Conservation (phyloP, 2,888 invertebrate genomes). For the Plebejus argus region DNA sequence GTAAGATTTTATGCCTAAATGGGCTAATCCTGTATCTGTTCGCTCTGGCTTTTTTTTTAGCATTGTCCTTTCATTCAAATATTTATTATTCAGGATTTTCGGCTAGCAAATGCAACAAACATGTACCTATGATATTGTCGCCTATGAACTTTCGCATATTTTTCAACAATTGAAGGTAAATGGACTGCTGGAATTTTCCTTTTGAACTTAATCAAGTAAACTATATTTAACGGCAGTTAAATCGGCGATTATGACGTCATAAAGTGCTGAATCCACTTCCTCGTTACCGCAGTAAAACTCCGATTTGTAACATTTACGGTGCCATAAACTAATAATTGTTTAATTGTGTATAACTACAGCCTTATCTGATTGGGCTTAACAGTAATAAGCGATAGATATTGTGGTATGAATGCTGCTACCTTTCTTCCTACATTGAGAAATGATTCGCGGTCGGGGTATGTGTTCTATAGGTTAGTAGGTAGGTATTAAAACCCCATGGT, state of each 20-base stretch:
- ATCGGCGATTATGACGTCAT: slow-evolving; percentile 5
- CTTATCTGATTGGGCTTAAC: not conserved
- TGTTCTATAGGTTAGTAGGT: no score
- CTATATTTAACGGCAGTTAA: slow-evolving; percentile 15
- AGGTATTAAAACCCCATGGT: no score
- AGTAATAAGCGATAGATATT: not conserved
- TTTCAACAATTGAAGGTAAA: not conserved
- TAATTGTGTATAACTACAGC: not conserved
- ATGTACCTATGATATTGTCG: not conserved
- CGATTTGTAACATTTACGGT: slow-evolving; percentile 14
- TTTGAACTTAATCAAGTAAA: not conserved
- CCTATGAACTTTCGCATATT: not conserved
- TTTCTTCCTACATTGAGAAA: no score
- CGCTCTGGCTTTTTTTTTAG: no score
- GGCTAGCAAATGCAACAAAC: not conserved
- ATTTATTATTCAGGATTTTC: not conserved
- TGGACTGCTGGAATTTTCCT: not conserved
- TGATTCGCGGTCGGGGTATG: no score
- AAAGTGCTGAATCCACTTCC: slow-evolving; percentile 14
- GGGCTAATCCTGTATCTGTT: no score
- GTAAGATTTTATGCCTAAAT: no score
- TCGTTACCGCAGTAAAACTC: slow-evolving; percentile 3
- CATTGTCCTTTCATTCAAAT: not conserved
- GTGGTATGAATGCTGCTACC: no score
- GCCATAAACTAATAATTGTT: slow-evolving; percentile 15